Conservation (phyloP, 1,140 invertebrate genomes). For the Venturia canescens region DNA sequence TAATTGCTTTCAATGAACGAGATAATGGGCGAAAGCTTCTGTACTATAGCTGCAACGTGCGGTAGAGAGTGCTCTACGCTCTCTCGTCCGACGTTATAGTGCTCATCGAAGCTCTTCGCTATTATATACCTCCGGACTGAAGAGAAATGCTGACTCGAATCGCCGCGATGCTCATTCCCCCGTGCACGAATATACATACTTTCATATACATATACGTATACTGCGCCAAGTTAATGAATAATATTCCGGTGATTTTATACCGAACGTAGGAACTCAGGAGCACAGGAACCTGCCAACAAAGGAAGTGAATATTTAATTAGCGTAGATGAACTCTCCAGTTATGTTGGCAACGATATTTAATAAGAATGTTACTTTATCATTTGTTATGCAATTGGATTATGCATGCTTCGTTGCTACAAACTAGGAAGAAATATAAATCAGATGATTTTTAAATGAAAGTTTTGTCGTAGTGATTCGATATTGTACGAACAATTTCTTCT, state of each 20-base stretch:
- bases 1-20: conserved; percentile 53
- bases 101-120: conserved; percentile 30
- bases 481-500: too few relatives aligned
- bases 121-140: conserved; percentile 31
- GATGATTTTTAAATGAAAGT: too few relatives aligned
- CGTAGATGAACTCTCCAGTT: too few relatives aligned
- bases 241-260: background rate
- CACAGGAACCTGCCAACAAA: too few relatives aligned
- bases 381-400: too few relatives aligned
- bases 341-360: too few relatives aligned
- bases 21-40: conserved; percentile 48
- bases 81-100: conserved; percentile 11
- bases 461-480: too few relatives aligned
- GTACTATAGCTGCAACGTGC: background rate
- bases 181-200: background rate
- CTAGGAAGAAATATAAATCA: too few relatives aligned
- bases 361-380: too few relatives aligned
- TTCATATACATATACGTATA: background rate
- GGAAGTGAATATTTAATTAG: too few relatives aligned
- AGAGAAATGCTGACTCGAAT: conserved; percentile 38
- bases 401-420: background rate
- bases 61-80: conserved; percentile 32
- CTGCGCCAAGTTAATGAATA: background rate
- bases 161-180: background rate
- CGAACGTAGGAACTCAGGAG: too few relatives aligned